These are phyloP conservation scores for Kobus ellipsiprymnus DNA, from an alignment of 2,113 vertebrate genomes.

Conservation along the genomic window DNA sequence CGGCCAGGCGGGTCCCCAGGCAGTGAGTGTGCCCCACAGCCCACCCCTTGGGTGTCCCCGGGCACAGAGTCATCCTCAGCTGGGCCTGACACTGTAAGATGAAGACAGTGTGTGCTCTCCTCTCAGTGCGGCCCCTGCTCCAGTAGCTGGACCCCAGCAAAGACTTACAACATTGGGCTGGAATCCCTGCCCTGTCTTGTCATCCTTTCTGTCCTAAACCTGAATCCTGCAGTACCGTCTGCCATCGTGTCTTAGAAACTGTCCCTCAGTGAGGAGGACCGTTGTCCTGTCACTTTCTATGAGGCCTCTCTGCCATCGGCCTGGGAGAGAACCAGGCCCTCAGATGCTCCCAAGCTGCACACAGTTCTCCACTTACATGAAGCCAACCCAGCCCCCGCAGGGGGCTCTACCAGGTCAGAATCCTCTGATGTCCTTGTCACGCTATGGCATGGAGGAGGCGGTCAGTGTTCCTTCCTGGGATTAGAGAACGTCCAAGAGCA, in stretches of 20 bases:
- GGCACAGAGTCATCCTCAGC: background rate
- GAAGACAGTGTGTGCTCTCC: too few species aligned
- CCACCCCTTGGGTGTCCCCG: fast-evolving
- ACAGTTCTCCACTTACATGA: background rate
- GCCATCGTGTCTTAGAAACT: background rate
- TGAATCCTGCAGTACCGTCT: background rate
- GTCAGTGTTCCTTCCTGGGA: background rate
- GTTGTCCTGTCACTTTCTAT: background rate
- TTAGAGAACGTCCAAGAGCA: background rate
- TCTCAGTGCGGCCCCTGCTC: background rate
- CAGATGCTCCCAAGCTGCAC: background rate
- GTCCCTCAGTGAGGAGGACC: background rate
- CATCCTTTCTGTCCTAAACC: background rate
- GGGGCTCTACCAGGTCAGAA: background rate
- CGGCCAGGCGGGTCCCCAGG: background rate
- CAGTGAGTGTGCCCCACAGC: background rate
- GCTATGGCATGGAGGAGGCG: fast-evolving
- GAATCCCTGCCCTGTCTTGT: background rate
- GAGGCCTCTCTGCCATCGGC: background rate
- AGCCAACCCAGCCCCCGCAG: background rate
- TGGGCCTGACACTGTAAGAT: background rate
- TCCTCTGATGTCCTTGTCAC: fast-evolving
- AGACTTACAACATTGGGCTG: background rate
- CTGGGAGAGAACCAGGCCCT: background rate
- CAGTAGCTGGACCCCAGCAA: fast-evolving